These are phyloP conservation scores for Hyppa rectilinea DNA, from an alignment of 2,888 invertebrate genomes.

Conservation along the genomic window DNA sequence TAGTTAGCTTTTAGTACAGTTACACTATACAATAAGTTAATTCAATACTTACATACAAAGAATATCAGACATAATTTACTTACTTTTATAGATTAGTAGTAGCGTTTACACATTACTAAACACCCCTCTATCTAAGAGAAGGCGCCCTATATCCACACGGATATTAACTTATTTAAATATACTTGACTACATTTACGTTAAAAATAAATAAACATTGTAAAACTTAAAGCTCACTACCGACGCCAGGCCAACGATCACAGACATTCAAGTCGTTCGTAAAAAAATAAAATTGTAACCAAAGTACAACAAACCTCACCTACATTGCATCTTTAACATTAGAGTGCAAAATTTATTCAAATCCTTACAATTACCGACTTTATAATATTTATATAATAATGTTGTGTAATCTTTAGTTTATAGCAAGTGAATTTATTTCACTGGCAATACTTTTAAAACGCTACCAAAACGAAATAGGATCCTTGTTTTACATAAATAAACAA, in stretches of 20 bases:
- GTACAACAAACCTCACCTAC: slow-evolving; percentile 73
- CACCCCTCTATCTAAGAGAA: slow-evolving; percentile 3
- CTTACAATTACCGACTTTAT: slow-evolving; percentile 57
- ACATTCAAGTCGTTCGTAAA: slow-evolving; percentile 71
- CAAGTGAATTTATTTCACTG: slow-evolving; percentile 34
- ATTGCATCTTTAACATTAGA: slow-evolving; percentile 73
- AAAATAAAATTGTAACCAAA: slow-evolving; percentile 80
- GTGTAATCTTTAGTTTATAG: slow-evolving; percentile 47
- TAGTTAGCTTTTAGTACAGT: slow-evolving; percentile 50
- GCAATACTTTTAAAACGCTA: slow-evolving; percentile 46
- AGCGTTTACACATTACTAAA: slow-evolving; percentile 41
- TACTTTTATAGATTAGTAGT: slow-evolving; percentile 42
- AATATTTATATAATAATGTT: slow-evolving; percentile 48
- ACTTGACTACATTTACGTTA: slow-evolving; percentile 46
- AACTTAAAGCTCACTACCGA: slow-evolving; percentile 62
- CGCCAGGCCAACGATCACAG: slow-evolving; percentile 73
- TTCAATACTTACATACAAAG: slow-evolving; percentile 55
- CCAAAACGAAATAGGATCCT: slow-evolving; percentile 30
- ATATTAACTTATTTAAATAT: slow-evolving; percentile 35
- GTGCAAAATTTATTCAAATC: slow-evolving; percentile 78
- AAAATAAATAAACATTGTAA: slow-evolving; percentile 49
- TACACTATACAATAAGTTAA: slow-evolving; percentile 46
- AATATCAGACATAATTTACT: slow-evolving; percentile 61
- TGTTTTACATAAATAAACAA: slow-evolving; percentile 15
- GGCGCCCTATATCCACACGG: slow-evolving; percentile 4